Evolutionary conservation across 2,113 vertebrate species (phyloP).

Genomic region (Melanotaenia duboulayi): DNA sequence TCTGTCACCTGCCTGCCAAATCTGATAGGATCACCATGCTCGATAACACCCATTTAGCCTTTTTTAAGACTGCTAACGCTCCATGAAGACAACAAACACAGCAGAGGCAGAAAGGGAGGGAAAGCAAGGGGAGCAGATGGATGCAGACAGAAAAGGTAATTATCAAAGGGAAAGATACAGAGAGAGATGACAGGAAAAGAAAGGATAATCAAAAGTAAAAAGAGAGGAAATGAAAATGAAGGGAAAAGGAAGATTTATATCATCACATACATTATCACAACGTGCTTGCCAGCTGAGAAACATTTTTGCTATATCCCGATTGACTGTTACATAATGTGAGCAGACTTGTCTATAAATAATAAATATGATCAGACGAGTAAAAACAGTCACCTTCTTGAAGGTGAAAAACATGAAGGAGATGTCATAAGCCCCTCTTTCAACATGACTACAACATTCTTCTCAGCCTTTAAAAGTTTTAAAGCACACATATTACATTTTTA

Average conservation of each 20-base stretch:
- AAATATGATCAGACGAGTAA: slow-evolving; percentile 32
- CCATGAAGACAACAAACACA: slow-evolving; percentile 73
- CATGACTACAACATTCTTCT: not conserved
- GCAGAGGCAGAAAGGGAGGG: not conserved
- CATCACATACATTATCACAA: not conserved
- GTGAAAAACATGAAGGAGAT: slow-evolving; percentile 1
- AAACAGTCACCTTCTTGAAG: slow-evolving; percentile 39
- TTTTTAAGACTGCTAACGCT: slow-evolving; percentile 54
- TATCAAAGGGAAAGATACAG: not conserved
- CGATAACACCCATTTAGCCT: slow-evolving; percentile 60
- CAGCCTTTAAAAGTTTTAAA: not conserved
- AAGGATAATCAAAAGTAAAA: not conserved
- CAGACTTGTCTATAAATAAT: slow-evolving; percentile 62
- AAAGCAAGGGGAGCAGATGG: not conserved
- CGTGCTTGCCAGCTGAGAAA: slow-evolving; percentile 1
- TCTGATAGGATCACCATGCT: slow-evolving; percentile 68
- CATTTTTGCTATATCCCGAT: slow-evolving; percentile 16
- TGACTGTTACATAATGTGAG: slow-evolving; percentile 49
- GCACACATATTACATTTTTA: not conserved
- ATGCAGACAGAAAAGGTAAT: slow-evolving; percentile 6
- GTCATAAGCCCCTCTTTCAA: not conserved
- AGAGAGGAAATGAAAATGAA: slow-evolving; percentile 2
- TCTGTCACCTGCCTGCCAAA: slow-evolving; percentile 62
- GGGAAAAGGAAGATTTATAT: slow-evolving; percentile 3
- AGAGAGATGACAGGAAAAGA: not conserved